These are phyloP conservation scores for Chaetogeoica ovagalla DNA, from an alignment of 2,888 invertebrate genomes.

Conservation along the genomic window DNA sequence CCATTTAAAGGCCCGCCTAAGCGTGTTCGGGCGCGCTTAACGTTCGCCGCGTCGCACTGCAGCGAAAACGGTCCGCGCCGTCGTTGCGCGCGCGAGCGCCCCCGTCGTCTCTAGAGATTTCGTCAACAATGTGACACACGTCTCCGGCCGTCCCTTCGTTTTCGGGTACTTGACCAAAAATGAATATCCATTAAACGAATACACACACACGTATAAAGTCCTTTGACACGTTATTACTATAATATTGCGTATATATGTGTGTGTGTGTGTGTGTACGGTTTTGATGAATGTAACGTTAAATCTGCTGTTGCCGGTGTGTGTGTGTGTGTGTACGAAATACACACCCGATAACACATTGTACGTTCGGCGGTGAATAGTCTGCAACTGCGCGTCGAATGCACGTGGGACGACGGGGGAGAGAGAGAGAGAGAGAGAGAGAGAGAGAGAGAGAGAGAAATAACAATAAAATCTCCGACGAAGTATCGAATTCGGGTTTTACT, in stretches of 20 bases:
- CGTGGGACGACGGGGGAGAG: too few relatives aligned
- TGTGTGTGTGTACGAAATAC: too few relatives aligned
- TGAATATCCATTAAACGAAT: slow-evolving; percentile 52
- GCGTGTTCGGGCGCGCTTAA: neutral
- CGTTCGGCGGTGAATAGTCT: too few relatives aligned
- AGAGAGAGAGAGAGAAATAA: too few relatives aligned
- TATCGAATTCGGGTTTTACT: too few relatives aligned
- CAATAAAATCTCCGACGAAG: too few relatives aligned
- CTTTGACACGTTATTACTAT: slow-evolving; percentile 44
- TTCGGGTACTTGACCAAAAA: slow-evolving; percentile 48
- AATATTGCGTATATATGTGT: neutral
- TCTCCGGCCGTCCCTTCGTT: neutral
- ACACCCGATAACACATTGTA: too few relatives aligned
- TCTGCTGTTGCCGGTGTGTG: neutral
- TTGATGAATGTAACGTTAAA: slow-evolving; percentile 33
- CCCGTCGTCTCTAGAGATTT: slow-evolving; percentile 46
- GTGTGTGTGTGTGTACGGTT: neutral
- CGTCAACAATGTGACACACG: slow-evolving; percentile 46
- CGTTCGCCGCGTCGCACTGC: slow-evolving; percentile 15
- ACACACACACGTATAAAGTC: neutral
- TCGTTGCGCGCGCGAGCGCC: neutral
- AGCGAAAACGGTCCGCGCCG: neutral
- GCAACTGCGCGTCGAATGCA: too few relatives aligned
- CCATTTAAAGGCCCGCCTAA: slow-evolving; percentile 31
- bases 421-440: too few relatives aligned